A percentile compares a stretch with the other conserved stretches of the same genome.
These are phyloP conservation scores for Calosoma granatense DNA, from an alignment of 1,140 invertebrate genomes.

Conservation along the genomic window DNA sequence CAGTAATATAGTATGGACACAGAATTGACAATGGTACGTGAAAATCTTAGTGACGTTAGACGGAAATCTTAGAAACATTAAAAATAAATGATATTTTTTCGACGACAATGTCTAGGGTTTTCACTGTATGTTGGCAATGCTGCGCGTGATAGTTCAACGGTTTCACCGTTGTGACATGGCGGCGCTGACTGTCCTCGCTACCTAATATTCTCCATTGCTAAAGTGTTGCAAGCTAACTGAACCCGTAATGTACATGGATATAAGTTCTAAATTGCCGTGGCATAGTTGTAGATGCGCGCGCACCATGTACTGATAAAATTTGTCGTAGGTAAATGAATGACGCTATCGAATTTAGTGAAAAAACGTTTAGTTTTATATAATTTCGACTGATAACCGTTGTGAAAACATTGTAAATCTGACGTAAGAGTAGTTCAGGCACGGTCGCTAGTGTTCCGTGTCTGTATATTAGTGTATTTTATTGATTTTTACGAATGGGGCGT, in stretches of 20 bases:
- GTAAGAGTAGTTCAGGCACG: not conserved
- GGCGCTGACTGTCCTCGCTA: not conserved
- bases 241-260: not conserved
- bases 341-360: constrained; percentile 6
- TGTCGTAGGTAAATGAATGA: not conserved
- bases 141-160: not conserved
- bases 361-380: not conserved
- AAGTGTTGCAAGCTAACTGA: not conserved
- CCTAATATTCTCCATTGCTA: not conserved
- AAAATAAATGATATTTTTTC: constrained; percentile 7
- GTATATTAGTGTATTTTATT: not conserved
- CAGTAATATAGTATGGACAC: too few relatives aligned
- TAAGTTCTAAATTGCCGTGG: not conserved
- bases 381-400: not conserved
- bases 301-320: not conserved
- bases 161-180: not conserved
- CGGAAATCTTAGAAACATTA: not conserved
- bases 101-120: not conserved
- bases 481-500: not conserved
- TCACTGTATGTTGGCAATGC: not conserved
- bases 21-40: not conserved
- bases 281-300: not conserved
- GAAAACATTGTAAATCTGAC: not conserved
- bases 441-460: not conserved
- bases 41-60: not conserved